These are phyloP conservation scores for Pachyramphus minor DNA, from an alignment of 2,113 vertebrate genomes.

Conservation along the genomic window DNA sequence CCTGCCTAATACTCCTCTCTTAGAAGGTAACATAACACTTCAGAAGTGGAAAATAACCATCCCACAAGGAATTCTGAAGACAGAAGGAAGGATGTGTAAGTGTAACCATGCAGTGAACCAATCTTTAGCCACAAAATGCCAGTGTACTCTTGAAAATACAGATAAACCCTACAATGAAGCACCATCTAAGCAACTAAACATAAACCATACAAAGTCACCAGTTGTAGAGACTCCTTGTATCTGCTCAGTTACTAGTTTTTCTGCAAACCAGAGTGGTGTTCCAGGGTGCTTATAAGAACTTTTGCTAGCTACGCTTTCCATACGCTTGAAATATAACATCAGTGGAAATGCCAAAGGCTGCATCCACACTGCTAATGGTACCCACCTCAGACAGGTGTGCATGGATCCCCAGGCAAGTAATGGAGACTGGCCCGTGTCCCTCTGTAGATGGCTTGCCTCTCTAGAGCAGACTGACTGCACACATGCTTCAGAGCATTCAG, in stretches of 20 bases:
- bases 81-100: neutral
- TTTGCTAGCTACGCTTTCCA: neutral
- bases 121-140: neutral
- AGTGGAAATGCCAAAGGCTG: neutral
- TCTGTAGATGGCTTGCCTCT: neutral
- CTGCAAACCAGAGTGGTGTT: neutral
- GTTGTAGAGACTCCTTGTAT: neutral
- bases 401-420: too few relatives aligned
- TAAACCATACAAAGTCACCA: neutral
- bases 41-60: neutral
- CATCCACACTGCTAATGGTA: neutral
- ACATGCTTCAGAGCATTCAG: fast-evolving
- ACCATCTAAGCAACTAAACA: neutral
- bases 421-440: neutral
- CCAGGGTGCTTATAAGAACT: neutral
- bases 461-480: too few relatives aligned
- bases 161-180: neutral
- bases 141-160: neutral
- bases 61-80: neutral
- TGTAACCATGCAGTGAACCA: neutral
- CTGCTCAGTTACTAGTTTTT: neutral
- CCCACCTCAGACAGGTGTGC: neutral
- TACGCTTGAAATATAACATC: fast-evolving
- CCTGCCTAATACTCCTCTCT: neutral
- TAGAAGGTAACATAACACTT: neutral